Percentiles rank a stretch among this genome's conserved stretches.
Conservation (phyloP, 2,797 vertebrate genomes). For the Petrocephalus sullivani region DNA sequence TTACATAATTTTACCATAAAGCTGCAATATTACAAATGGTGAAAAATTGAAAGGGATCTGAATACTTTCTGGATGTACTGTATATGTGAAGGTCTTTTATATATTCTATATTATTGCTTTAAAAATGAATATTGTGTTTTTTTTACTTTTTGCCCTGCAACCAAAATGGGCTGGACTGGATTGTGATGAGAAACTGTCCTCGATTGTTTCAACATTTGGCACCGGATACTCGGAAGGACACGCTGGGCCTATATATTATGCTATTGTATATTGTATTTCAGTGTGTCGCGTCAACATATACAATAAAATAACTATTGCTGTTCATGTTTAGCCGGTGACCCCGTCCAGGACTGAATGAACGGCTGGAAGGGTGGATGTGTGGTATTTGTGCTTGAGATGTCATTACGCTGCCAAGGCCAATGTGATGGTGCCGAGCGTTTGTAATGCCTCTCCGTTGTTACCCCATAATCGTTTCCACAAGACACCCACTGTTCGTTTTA, state of each 20-base stretch:
- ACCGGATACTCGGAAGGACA: background rate
- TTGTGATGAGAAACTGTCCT: background rate
- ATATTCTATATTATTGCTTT: background rate
- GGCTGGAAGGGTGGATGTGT: background rate
- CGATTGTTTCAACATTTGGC: background rate
- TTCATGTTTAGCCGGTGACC: background rate
- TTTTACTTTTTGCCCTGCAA: background rate
- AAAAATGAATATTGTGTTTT: too few relatives aligned
- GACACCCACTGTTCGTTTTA: background rate
- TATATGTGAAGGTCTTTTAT: background rate
- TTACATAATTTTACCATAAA: too few relatives aligned
- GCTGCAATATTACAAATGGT: too few relatives aligned
- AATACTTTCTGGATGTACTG: too few relatives aligned
- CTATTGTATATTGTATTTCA: background rate
- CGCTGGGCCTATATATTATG: background rate
- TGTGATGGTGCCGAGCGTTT: background rate
- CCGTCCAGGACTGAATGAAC: background rate
- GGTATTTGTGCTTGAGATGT: background rate
- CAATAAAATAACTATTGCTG: background rate
- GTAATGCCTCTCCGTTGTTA: slow-evolving; percentile 5
- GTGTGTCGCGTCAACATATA: background rate
- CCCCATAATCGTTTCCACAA: background rate
- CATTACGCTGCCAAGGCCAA: background rate
- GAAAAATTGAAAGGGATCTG: too few relatives aligned
- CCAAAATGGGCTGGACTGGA: background rate